Conservation (phyloP, 2,113 vertebrate species). For the Pteronura brasiliensis region DNA sequence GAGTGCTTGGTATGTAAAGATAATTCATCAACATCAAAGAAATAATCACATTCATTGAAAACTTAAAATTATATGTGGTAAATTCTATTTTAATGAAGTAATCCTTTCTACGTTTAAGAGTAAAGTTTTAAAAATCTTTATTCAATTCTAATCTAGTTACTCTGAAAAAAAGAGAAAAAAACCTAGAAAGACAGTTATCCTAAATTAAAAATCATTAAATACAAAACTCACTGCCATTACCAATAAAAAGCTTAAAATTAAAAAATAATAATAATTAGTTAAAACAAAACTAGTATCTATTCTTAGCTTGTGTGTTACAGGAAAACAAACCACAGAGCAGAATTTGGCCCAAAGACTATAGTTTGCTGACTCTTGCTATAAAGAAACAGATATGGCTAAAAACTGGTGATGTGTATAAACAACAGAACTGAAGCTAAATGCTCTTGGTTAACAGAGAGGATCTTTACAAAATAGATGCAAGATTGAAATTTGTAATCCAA, state of each 20-base stretch:
- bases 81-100: constrained; percentile 36
- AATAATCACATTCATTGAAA: neutral
- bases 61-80: neutral
- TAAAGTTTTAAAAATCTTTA: constrained; percentile 22
- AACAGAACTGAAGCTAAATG: neutral
- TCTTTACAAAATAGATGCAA: neutral
- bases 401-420: neutral
- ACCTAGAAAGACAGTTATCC: neutral
- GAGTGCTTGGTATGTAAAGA: neutral
- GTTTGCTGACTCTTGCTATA: neutral
- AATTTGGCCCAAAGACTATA: neutral
- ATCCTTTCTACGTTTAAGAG: constrained; percentile 16
- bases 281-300: neutral
- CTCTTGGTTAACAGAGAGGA: neutral
- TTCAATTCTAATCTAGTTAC: constrained; percentile 20
- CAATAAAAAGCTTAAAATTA: neutral
- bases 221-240: neutral
- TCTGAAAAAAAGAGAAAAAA: neutral
- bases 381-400: neutral
- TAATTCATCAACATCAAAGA: neutral
- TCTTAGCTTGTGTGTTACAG: neutral
- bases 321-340: neutral
- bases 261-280: neutral
- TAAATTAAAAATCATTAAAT: neutral
- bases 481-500: neutral